Evolutionary conservation across 2,888 invertebrate genomes (phyloP).

Genomic region (Tillus elongatus): DNA sequence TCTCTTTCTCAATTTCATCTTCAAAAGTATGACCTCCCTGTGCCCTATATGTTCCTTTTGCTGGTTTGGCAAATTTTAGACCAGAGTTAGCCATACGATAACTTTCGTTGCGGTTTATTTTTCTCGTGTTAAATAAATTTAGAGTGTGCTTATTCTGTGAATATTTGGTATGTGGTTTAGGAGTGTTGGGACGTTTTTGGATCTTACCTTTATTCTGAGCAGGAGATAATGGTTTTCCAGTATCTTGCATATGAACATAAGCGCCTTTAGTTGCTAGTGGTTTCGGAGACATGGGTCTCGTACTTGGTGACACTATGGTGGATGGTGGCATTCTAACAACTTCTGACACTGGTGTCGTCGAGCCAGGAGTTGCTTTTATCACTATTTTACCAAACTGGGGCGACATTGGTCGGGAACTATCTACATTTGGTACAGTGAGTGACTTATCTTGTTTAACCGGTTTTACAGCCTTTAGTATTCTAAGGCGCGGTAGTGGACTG

Average conservation of each 20-base stretch:
- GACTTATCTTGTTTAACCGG: constrained; percentile 36
- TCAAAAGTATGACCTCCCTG: no score
- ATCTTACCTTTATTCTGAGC: constrained; percentile 63
- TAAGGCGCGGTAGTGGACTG: constrained; percentile 44
- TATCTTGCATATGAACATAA: constrained; percentile 64
- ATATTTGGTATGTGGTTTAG: constrained; percentile 23
- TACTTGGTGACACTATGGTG: constrained; percentile 53
- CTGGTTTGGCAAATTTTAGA: constrained; percentile 56
- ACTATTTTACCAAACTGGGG: constrained; percentile 55
- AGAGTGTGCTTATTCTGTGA: constrained; percentile 44
- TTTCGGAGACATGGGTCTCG: constrained; percentile 41
- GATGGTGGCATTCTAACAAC: constrained; percentile 51
- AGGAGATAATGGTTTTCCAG: constrained; percentile 50
- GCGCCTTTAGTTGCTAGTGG: constrained; percentile 45
- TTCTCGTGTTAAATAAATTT: constrained; percentile 33
- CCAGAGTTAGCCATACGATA: constrained; percentile 73
- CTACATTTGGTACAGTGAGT: constrained; percentile 23
- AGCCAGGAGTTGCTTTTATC: constrained; percentile 39
- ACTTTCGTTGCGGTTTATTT: constrained; percentile 74
- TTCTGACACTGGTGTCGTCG: constrained; percentile 42
- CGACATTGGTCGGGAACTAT: constrained; percentile 45
- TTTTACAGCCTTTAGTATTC: constrained; percentile 40
- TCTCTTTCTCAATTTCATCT: constrained; percentile 47
- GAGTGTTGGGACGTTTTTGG: constrained; percentile 18
- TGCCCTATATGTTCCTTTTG: no score